Conservation (phyloP, 2,888 invertebrate genomes). For the Caenorhabditis wallacei region DNA sequence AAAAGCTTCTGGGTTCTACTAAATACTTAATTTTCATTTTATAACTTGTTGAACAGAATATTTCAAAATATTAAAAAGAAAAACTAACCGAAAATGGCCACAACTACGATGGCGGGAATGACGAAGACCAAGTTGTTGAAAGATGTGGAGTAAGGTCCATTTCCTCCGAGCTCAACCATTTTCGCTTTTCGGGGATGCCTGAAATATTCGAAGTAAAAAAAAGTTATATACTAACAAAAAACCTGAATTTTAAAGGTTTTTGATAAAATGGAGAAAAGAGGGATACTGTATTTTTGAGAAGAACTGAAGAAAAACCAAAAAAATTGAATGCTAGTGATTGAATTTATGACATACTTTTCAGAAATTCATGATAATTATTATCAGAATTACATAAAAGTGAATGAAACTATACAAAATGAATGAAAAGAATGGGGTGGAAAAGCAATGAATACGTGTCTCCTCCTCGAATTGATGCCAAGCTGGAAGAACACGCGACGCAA, state of each 20-base stretch:
- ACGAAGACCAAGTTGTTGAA: slow-evolving; percentile 93
- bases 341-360: too few species aligned
- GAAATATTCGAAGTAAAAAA: background rate
- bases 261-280: background rate
- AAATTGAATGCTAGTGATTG: too few species aligned
- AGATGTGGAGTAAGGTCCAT: slow-evolving; percentile 73
- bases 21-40: too few species aligned
- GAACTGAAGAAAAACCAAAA: too few species aligned
- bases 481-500: slow-evolving; percentile 56
- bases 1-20: too few species aligned
- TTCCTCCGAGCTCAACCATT: slow-evolving; percentile 76
- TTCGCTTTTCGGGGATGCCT: slow-evolving; percentile 3
- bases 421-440: background rate
- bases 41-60: background rate
- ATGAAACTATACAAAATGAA: background rate
- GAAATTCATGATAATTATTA: background rate
- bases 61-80: background rate
- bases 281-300: slow-evolving; percentile 21
- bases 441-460: slow-evolving; percentile 27
- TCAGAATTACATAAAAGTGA: slow-evolving; percentile 1
- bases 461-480: slow-evolving; percentile 26
- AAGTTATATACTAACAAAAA: too few species aligned
- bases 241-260: too few species aligned
- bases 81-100: slow-evolving; percentile 88
- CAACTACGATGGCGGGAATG: slow-evolving; percentile 90